These are phyloP conservation scores for Geophilus truncorum DNA, from an alignment of 2,888 invertebrate genomes.

Conservation along the genomic window DNA sequence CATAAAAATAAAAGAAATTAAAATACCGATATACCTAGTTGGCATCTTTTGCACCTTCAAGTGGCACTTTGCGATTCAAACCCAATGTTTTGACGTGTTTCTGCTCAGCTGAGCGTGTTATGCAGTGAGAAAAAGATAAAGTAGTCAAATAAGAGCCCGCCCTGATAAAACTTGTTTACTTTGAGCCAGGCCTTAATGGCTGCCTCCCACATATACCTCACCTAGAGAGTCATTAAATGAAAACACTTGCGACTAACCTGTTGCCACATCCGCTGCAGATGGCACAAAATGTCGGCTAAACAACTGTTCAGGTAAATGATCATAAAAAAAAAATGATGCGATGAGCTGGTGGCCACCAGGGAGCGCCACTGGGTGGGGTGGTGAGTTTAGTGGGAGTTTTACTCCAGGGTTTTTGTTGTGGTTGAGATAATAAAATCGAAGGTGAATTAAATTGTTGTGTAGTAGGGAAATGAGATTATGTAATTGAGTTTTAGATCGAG, in stretches of 20 bases:
- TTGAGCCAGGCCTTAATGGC: slow-evolving; percentile 8
- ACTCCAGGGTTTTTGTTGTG: background rate
- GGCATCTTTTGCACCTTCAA: background rate
- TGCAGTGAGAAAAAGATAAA: background rate
- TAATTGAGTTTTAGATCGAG: background rate
- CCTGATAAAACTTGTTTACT: slow-evolving; percentile 9
- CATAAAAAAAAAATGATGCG: no score
- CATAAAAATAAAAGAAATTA: background rate
- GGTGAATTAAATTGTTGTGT: background rate
- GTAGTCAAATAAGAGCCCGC: background rate
- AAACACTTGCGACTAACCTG: slow-evolving; percentile 14
- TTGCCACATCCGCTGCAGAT: slow-evolving; percentile 11
- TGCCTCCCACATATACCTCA: background rate
- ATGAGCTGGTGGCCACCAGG: background rate
- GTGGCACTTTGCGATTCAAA: no score
- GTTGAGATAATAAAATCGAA: background rate
- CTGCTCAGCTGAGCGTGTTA: background rate
- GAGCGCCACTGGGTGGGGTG: background rate
- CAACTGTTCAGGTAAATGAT: no score
- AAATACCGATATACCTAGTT: background rate
- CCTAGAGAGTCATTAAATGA: background rate
- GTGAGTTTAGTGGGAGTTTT: background rate
- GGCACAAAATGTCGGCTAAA: background rate
- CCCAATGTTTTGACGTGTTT: background rate
- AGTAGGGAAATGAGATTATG: no score